Conservation (phyloP, 2,113 vertebrate genomes). For the Acrocephalus arundinaceus region DNA sequence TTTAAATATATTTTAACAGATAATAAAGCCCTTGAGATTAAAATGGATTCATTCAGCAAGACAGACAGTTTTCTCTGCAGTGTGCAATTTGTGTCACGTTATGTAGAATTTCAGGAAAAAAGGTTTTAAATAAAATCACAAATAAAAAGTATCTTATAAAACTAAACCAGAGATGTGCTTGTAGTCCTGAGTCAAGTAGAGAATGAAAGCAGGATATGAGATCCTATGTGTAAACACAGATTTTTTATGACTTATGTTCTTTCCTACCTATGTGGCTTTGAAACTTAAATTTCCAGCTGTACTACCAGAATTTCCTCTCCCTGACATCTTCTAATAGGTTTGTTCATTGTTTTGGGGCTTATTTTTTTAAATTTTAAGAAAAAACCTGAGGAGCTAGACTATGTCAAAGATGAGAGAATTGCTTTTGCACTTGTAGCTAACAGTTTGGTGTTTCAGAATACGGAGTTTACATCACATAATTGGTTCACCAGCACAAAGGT, state of each 20-base stretch:
- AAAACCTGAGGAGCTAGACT: constrained; percentile 37
- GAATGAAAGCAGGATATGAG: constrained; percentile 50
- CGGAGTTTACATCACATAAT: background rate
- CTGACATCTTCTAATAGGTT: background rate
- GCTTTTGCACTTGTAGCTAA: constrained; percentile 46
- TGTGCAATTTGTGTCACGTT: constrained; percentile 75
- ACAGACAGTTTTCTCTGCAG: constrained; percentile 66
- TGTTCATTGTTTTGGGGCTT: background rate
- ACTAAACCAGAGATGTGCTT: constrained; percentile 11
- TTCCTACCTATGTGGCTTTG: background rate
- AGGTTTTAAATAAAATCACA: constrained; percentile 49
- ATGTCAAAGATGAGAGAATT: constrained; percentile 31
- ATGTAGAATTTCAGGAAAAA: constrained; percentile 62
- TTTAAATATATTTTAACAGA: constrained; percentile 78
- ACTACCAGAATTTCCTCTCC: constrained; percentile 33
- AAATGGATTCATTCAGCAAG: constrained; percentile 72
- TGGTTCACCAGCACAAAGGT: constrained; percentile 13
- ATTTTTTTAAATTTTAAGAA: background rate
- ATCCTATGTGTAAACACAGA: constrained; percentile 45
- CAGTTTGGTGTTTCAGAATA: constrained; percentile 12
- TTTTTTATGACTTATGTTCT: constrained; percentile 29
- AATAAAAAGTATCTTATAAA: constrained; percentile 61
- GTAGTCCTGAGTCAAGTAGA: constrained; percentile 30
- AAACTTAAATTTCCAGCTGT: constrained; percentile 33
- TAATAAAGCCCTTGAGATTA: constrained; percentile 75